Evolutionary conservation across 2,888 invertebrate genomes (phyloP).

Genomic region (Spicauda simplicius): DNA sequence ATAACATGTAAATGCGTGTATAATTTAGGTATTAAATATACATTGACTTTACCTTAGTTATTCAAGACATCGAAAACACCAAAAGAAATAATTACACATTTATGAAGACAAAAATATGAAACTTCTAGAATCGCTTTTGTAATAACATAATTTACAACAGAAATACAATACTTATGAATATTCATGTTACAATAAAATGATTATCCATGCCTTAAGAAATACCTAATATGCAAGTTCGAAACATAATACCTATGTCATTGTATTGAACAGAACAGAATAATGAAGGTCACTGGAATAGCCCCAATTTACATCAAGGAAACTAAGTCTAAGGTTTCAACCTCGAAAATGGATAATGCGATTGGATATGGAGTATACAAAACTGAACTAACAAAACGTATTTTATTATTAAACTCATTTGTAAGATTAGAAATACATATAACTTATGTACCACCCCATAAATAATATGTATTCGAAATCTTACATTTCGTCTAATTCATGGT

Average conservation of each 20-base stretch:
- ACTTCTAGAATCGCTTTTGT: background rate
- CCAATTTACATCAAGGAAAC: background rate
- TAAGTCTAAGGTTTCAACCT: background rate
- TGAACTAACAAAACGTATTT: background rate
- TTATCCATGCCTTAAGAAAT: background rate
- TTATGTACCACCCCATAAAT: too few species aligned
- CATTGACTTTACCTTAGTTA: too few species aligned
- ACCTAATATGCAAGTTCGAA: background rate
- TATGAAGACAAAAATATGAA: too few species aligned
- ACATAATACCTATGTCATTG: slow-evolving; percentile 3
- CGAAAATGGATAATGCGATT: background rate
- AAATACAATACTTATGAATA: background rate
- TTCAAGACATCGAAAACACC: too few species aligned
- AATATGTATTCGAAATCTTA: too few species aligned
- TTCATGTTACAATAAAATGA: background rate
- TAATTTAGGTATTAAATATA: too few species aligned
- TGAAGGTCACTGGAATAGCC: slow-evolving; percentile 1
- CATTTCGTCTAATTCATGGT: too few species aligned
- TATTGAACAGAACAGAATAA: slow-evolving; percentile 9
- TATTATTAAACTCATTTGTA: too few species aligned
- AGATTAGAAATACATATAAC: too few species aligned
- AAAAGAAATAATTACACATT: too few species aligned
- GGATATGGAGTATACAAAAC: background rate
- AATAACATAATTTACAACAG: background rate
- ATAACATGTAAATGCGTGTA: background rate